These are phyloP conservation scores for Zophobas atratus DNA, from an alignment of 1,140 invertebrate species.

Conservation along the genomic window DNA sequence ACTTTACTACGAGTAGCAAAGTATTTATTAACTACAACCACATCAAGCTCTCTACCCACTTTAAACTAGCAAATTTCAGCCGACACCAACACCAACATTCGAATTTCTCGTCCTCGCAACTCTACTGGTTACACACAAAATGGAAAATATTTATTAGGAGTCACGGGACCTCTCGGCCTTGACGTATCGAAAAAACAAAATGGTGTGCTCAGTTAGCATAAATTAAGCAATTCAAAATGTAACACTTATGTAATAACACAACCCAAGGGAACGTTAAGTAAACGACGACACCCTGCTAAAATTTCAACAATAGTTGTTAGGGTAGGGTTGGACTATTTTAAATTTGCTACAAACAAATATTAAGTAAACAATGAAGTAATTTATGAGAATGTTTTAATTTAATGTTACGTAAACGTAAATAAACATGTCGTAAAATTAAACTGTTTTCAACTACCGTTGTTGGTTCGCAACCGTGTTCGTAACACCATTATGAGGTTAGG, in stretches of 20 bases:
- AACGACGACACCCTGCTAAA: neutral
- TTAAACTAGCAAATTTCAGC: neutral
- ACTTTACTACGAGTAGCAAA: constrained; percentile 11
- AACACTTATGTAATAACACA: neutral
- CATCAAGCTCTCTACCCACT: constrained; percentile 30
- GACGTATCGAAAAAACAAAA: neutral
- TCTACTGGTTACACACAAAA: neutral
- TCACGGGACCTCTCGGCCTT: neutral
- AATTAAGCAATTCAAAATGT: constrained; percentile 7
- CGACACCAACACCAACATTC: neutral
- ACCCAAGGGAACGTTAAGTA: constrained; percentile 2
- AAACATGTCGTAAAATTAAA: constrained; percentile 45
- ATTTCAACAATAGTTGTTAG: neutral
- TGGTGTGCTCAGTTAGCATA: neutral
- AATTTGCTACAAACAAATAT: constrained; percentile 40
- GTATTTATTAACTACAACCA: constrained; percentile 27
- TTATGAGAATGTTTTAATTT: constrained; percentile 43
- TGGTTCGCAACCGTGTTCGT: constrained; percentile 17
- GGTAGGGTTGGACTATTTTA: constrained; percentile 20
- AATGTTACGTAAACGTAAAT: constrained; percentile 47
- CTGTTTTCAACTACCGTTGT: constrained; percentile 37
- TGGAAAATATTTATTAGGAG: constrained; percentile 2
- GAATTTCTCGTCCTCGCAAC: neutral
- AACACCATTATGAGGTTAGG: neutral
- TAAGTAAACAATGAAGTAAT: constrained; percentile 43